A percentile compares a stretch with the other conserved stretches of the same genome.
Conservation (phyloP, 2,797 vertebrate species). For the Propithecus perrieri region DNA sequence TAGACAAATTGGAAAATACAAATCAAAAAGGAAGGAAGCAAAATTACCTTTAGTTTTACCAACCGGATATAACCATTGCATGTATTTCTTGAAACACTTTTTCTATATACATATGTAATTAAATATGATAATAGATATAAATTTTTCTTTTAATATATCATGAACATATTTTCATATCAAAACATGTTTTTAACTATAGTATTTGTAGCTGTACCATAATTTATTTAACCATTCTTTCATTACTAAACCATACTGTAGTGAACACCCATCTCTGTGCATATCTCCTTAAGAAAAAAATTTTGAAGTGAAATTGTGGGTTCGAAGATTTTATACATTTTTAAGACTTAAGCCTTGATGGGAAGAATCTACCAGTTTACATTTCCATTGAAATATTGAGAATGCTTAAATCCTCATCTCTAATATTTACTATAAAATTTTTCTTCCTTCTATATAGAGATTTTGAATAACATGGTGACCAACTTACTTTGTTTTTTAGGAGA, state of each 20-base stretch:
- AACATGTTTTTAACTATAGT: not conserved
- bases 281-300: not conserved
- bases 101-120: not conserved
- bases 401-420: conserved; percentile 7
- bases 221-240: conserved; percentile 6
- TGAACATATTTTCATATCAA: conserved; percentile 8
- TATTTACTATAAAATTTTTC: not conserved
- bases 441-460: accelerated
- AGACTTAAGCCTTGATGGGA: not conserved
- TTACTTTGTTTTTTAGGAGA: conserved; percentile 91
- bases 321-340: conserved; percentile 22
- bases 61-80: not conserved
- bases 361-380: not conserved
- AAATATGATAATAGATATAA: not conserved
- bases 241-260: not conserved
- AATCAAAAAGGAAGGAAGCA: not conserved
- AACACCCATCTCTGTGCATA: not conserved
- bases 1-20: not conserved
- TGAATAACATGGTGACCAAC: not conserved
- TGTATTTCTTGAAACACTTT: not conserved
- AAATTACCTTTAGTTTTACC: conserved; percentile 29
- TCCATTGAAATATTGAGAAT: not conserved
- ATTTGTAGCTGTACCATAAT: not conserved
- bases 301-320: not conserved
- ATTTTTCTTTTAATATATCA: not conserved